Evolutionary conservation across 2,888 invertebrate species (phyloP), one percentile per base, ranked within the genome.

Genomic region (Diachrysia chrysitis): DNA sequence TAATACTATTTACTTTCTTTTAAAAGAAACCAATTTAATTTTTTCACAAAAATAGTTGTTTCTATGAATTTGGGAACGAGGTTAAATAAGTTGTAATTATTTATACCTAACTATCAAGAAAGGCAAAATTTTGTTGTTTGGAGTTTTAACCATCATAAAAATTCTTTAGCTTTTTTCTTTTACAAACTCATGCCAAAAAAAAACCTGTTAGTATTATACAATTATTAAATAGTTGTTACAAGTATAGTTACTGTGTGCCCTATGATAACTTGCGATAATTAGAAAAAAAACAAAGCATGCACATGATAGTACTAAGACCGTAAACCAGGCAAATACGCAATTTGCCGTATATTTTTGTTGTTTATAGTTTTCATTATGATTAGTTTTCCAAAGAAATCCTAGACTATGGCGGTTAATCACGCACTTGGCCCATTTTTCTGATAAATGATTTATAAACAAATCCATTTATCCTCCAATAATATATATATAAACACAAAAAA

Each of bases 331-430:
- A 19, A 29, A 35, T 19, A 17, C 32, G 12, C 16, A 12, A 21
- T 23, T 46, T 17, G 46, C 9, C 48, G 12, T 37, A 14, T 37
- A 35, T 37, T 37, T n/a, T 9, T 16, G 37, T 25, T 46, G 16
- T 25, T 6, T 9, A 32, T 25, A 19, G 19, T 29, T 25, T 48
- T 14, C 29, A 48, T 14, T 48, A 29, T 32, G 59, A 59, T 59
- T 59, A 32, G 19, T 7, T 51, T 29, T 59, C 14, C 19, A n/a
- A n/a, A n/a, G 32, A 59, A 51, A 51, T 19, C 32, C 32, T 59
- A 19, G 19, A 29, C 25, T 17, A 48, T 25, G 58, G 25, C 17
- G 58, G 58, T 46, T 29, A 25, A 46, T 29, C 58, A 59, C 59
- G 48, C 59, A 29, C 46, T 48, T 25, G 14, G 9, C 37, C 25